Base-by-base conservation (phyloP, 2,113 vertebrate genomes). In the Nipponia nippon region DNA sequence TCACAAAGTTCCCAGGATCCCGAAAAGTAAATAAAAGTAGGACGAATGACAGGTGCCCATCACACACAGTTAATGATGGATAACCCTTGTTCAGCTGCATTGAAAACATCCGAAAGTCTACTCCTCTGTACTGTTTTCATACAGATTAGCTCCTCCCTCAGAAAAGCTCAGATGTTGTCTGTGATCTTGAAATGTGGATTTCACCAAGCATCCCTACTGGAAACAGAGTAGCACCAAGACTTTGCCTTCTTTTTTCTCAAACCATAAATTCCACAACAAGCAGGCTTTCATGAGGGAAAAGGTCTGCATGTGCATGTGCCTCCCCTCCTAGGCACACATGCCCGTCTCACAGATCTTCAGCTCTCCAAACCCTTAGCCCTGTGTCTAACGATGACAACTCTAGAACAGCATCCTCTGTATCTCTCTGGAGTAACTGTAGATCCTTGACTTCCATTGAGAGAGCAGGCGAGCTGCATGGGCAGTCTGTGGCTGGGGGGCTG, bases 401-500 rank as follows among this genome's bases (percentile, higher is more conserved):
- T 53, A 8, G 52, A 93, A 94, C 67, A 90, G 21, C 29, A 87
- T 93, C 50, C 47, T 96, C 92, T 76, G 22, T 93, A 92, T 95
- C 72, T 71, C 89, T 91, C 78, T 93, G 58, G n/a, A 82, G 67
- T 85, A 70, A 62, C 44, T 97, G 72, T 72, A 83, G 88, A 94
- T 63, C 73, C 84, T 59, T 96, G 67, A 71, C 50, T 79, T 93
- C n/a, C 25, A 56, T 6, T 78, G 46, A 85, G 83, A 97, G 44
- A 96, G 76, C 92, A 90, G 65, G 82, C 34, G 2, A 91, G 66
- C 80, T 87, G 63, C 47, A 79, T 58, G 87, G 93, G 89, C 36
- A 14, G 61, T 92, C 83, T 59, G 70, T 73, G 81, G 58, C 76
- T 79, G 16, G 0, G 2, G 11, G 58, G 62, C 27, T 2, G 13